Percentiles rank a stretch among this genome's conserved stretches.
Evolutionary conservation across 2,888 invertebrate genomes (phyloP).

Genomic region (Unio pictorum): DNA sequence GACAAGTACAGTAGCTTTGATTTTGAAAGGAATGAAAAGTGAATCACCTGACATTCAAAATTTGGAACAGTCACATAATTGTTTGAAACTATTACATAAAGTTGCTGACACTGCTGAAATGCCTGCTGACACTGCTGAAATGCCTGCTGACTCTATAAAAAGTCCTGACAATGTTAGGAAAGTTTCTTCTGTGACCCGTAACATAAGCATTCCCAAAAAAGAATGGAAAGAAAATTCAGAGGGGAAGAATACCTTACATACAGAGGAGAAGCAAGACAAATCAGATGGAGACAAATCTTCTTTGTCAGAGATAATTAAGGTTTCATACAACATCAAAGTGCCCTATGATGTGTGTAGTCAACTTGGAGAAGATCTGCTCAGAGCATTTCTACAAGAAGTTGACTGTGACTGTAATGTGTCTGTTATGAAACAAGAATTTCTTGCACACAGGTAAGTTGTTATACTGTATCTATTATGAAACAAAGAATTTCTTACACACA

Average conservation of each 20-base stretch:
- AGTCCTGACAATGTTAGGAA: no score
- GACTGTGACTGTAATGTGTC: constrained; percentile 42
- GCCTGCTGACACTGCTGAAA: no score
- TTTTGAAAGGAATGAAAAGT: no score
- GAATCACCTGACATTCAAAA: no score
- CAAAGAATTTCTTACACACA: no score
- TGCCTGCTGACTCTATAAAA: no score
- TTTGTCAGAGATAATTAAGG: constrained; percentile 21
- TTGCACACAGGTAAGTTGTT: constrained; percentile 46
- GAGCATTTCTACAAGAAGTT: constrained; percentile 39
- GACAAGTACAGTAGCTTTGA: no score
- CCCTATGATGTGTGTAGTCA: constrained; percentile 36
- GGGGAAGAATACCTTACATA: not conserved
- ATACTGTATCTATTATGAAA: not conserved
- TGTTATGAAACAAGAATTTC: constrained; percentile 42
- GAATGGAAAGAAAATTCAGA: not conserved
- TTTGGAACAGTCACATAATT: no score
- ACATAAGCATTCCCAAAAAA: no score
- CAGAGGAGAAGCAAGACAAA: not conserved
- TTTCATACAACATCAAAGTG: constrained; percentile 17
- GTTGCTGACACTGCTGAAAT: no score
- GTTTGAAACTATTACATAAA: no score
- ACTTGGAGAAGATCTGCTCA: constrained; percentile 50
- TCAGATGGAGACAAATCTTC: constrained; percentile 1
- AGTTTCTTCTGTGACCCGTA: no score